phyloP scores from a whole-genome alignment of 2,888 invertebrate species.

The Megaustenia siamemsis region DNA sequence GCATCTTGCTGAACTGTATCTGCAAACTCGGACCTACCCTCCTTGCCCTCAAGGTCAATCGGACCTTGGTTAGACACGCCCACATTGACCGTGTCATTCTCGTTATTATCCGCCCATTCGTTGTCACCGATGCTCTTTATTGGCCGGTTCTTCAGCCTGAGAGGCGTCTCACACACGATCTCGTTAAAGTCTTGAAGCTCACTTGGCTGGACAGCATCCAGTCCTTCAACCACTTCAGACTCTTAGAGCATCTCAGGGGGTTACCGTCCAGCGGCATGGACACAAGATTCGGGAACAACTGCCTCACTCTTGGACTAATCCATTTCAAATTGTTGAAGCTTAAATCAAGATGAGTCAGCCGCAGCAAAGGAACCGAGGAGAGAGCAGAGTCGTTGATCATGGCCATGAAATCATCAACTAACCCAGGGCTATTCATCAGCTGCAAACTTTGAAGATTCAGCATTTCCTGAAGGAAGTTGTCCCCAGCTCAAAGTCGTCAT shows the following conservation, averaged over 20 bases:
- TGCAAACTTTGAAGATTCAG: slow-evolving; percentile 64
- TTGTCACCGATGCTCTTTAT: slow-evolving; percentile 61
- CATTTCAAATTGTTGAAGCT: slow-evolving; percentile 84
- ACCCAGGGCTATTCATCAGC: slow-evolving; percentile 67
- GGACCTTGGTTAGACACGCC: neutral
- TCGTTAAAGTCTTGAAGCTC: slow-evolving; percentile 75
- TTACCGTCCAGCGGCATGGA: slow-evolving; percentile 86
- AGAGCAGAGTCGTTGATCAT: slow-evolving; percentile 50
- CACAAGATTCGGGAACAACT: slow-evolving; percentile 86
- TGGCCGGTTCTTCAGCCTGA: slow-evolving; percentile 68
- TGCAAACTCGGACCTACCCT: neutral
- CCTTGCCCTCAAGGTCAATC: neutral
- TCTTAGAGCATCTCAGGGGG: slow-evolving; percentile 84
- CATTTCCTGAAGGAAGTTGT: slow-evolving; percentile 67
- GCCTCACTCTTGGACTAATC: slow-evolving; percentile 86
- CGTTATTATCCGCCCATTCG: slow-evolving; percentile 38
- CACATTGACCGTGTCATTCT: neutral
- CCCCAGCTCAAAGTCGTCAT: slow-evolving; percentile 55
- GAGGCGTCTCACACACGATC: slow-evolving; percentile 80
- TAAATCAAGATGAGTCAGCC: slow-evolving; percentile 84
- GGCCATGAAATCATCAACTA: slow-evolving; percentile 63
- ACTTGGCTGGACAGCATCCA: slow-evolving; percentile 84
- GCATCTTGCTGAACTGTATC: neutral
- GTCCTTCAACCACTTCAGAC: slow-evolving; percentile 77
- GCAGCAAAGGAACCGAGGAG: slow-evolving; percentile 47